Evolutionary conservation across 2,797 vertebrate genomes (phyloP).

Genomic region (Amphiprion clarkii): DNA sequence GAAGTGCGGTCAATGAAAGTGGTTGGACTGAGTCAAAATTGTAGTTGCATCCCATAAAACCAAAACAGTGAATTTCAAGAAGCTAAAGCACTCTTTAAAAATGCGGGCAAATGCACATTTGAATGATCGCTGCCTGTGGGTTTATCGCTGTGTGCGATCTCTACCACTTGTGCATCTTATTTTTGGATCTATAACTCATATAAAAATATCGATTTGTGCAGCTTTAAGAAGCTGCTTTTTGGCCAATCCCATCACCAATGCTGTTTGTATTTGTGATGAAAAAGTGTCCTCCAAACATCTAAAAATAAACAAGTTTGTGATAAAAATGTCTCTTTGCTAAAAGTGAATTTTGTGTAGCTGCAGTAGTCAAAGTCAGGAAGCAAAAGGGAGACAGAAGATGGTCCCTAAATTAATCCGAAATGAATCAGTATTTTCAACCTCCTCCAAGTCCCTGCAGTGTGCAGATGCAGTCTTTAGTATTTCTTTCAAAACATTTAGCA

Average conservation of each 20-base stretch:
- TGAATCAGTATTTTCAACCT: constrained; percentile 25
- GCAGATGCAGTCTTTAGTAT: background rate
- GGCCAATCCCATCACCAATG: background rate
- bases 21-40: background rate
- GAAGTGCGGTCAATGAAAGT: background rate
- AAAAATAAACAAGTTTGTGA: constrained; percentile 8
- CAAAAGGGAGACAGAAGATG: background rate
- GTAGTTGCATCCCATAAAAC: background rate
- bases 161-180: background rate
- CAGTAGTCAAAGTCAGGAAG: constrained; percentile 2
- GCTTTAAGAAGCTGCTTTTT: background rate
- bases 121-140: background rate
- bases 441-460: constrained; percentile 18
- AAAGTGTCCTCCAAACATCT: background rate
- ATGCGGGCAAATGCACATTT: background rate
- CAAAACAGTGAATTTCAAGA: background rate
- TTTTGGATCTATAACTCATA: background rate
- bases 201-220: background rate
- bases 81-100: background rate
- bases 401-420: constrained; percentile 12
- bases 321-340: constrained; percentile 8
- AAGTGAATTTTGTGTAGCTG: constrained; percentile 26
- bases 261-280: background rate
- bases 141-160: background rate
- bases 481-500: constrained; percentile 25